A percentile compares a stretch with the other conserved stretches of the same genome.
Evolutionary conservation across 2,888 invertebrate species (phyloP).

Genomic region (Lochmaea crataegi): DNA sequence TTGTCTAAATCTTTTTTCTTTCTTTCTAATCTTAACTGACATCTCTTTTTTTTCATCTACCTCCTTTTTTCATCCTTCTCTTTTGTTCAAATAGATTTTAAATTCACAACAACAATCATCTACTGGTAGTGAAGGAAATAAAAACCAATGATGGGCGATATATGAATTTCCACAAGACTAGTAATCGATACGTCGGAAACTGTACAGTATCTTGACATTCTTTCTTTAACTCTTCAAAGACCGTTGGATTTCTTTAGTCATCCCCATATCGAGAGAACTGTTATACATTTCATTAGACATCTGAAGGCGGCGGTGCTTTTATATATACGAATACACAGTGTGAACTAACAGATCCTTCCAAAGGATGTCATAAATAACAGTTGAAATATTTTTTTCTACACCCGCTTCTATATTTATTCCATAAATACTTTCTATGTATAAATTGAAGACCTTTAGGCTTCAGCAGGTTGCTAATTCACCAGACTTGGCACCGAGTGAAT

Average conservation of each 20-base stretch:
- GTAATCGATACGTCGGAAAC: neutral
- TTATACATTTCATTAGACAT: neutral
- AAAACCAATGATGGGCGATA: neutral
- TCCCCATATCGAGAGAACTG: slow-evolving; percentile 5
- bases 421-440: too few relatives aligned
- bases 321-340: neutral
- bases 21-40: too few relatives aligned
- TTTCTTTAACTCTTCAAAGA: neutral
- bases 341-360: neutral
- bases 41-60: too few relatives aligned
- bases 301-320: neutral
- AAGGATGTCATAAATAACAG: neutral
- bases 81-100: neutral
- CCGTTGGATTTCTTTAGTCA: slow-evolving; percentile 5
- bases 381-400: neutral
- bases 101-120: neutral
- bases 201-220: slow-evolving; percentile 6
- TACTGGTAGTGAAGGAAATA: neutral
- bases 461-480: too few relatives aligned
- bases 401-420: too few relatives aligned
- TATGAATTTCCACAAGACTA: neutral
- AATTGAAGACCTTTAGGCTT: too few relatives aligned
- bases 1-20: too few relatives aligned
- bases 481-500: too few relatives aligned
- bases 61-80: too few relatives aligned